Percentiles rank a stretch among this genome's conserved stretches.
phyloP scores from a whole-genome alignment of 2,113 vertebrate species.

The Trinectes maculatus region DNA sequence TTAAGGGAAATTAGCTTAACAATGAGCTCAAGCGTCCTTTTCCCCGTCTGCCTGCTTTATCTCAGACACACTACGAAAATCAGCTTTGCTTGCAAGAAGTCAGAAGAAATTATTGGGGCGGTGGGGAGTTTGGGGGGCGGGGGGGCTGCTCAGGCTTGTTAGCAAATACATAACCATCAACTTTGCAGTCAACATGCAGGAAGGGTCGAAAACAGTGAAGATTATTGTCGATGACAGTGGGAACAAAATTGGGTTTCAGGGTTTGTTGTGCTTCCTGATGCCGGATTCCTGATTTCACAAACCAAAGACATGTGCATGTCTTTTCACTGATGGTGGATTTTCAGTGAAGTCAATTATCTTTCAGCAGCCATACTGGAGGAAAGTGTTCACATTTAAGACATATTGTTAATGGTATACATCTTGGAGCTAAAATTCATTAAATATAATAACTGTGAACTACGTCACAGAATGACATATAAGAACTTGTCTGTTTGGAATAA shows the following conservation, averaged over 20 bases:
- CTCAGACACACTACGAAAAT: background rate
- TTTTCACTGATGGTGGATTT: constrained; percentile 21
- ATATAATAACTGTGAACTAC: too few species aligned
- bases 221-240: constrained; percentile 1
- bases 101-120: background rate
- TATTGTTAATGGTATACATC: too few species aligned
- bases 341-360: background rate
- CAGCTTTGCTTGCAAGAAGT: background rate
- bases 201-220: constrained; percentile 3
- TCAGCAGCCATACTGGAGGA: constrained; percentile 25
- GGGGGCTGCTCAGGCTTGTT: background rate
- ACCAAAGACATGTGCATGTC: constrained; percentile 7
- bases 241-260: background rate
- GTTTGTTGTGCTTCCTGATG: constrained; percentile 1
- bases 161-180: background rate
- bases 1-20: background rate
- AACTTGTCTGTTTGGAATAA: too few species aligned
- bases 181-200: constrained; percentile 40
- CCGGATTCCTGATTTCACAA: too few species aligned
- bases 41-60: background rate
- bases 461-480: too few species aligned
- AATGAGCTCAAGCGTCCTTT: too few species aligned
- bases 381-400: too few species aligned
- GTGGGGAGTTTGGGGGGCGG: background rate
- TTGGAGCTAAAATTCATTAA: too few species aligned